Base-by-base conservation (phyloP, 1,140 invertebrate species). In the Holotrichia oblita region DNA sequence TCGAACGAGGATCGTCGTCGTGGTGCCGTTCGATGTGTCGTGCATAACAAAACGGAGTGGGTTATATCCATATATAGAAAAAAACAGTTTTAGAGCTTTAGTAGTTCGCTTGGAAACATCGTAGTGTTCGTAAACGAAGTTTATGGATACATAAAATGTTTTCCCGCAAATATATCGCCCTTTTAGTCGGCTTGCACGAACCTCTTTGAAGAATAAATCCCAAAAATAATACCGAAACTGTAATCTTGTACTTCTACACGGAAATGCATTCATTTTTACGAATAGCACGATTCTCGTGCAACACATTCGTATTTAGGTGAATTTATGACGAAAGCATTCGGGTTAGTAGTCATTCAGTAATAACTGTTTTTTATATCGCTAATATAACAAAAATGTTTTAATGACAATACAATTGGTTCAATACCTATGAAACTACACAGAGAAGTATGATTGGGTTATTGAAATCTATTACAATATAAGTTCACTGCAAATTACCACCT, bases 71-170 rank as follows among this genome's bases (percentile, higher is more conserved):
- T 55, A 34, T 34, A 55, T 55, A 55, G 48, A 55, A 34, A 34
- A 55, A 55, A 55, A 55, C 48, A 55, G 48, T 55, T 55, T 55
- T 17, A 55, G 48, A 55, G 48, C 48, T 55, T 55, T 55, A 55
- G 48, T 55, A 55, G 48, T 55, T 17, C 48, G 48, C 48, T 55
- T 55, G 48, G 48, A 55, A 55, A 55, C 48, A 55, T 55, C 48
- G 48, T 55, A 55, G 48, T 17, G 48, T 55, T n/a, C 48, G 48
- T 55, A 55, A 55, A 55, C 48, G 48, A 17, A 55, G 48, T 55
- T 55, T 55, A 55, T 55, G 48, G 27, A 55, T 55, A 55, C 48
- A 55, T 55, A 55, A 55, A 55, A 55, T 55, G 48, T 55, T 55
- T 55, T 17, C 48, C 48, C 12, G 48, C 48, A 17, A 55, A 55